phyloP scores from a whole-genome alignment of 2,113 vertebrate genomes.

The Apteryx owenii region DNA sequence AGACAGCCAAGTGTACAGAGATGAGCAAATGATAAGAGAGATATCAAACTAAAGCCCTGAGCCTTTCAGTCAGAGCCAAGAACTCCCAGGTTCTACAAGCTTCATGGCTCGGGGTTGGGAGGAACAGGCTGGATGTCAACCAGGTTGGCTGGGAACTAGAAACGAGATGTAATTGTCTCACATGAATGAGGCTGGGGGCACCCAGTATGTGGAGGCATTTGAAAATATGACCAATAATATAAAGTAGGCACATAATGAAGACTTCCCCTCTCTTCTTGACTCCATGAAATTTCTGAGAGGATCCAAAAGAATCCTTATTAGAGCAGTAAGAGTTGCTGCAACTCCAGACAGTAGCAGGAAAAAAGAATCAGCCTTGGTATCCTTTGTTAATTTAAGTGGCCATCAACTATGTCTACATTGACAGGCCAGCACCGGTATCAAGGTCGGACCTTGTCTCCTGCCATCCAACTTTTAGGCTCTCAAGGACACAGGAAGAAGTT shows the following conservation, averaged over 20 bases:
- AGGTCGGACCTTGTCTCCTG: not conserved
- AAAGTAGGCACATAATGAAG: not conserved
- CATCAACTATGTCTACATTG: fast-evolving
- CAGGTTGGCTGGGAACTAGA: not conserved
- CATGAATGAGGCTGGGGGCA: not conserved
- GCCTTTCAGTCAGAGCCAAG: conserved; percentile 5
- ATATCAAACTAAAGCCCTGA: not conserved
- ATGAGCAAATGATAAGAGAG: not conserved
- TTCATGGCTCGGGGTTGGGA: not conserved
- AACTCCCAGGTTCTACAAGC: not conserved
- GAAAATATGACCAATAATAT: not conserved
- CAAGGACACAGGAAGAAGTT: fast-evolving
- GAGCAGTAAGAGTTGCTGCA: not conserved
- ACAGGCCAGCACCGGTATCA: not conserved
- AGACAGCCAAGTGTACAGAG: not conserved
- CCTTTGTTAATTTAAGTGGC: not conserved
- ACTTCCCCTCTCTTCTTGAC: not conserved
- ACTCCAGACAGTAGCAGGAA: not conserved
- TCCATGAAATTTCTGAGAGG: not conserved
- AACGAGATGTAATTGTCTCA: not conserved
- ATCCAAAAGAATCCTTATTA: not conserved
- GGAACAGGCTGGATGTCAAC: not conserved
- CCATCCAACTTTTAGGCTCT: not conserved
- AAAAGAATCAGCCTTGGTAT: not conserved
- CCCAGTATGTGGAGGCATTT: not conserved